Evolutionary conservation across 1,140 invertebrate genomes (phyloP).

Genomic region (Tribolium madens): DNA sequence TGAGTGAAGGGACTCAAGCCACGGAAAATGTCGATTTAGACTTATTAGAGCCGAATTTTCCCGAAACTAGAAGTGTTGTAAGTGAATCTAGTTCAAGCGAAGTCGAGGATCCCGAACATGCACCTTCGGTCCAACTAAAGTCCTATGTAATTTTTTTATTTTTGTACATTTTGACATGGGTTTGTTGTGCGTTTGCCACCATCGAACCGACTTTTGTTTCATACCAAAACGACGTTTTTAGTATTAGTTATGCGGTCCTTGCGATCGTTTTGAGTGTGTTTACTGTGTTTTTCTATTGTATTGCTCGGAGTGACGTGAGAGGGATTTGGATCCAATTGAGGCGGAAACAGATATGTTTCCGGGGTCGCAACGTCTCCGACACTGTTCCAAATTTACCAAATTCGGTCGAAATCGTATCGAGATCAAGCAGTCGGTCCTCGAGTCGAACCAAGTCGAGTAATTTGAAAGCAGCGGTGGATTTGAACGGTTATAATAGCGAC

Average conservation of each 20-base stretch:
- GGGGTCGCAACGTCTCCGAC: slow-evolving; percentile 76
- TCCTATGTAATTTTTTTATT: slow-evolving; percentile 82
- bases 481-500: slow-evolving; percentile 59
- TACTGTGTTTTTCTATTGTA: slow-evolving; percentile 86
- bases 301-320: slow-evolving; percentile 85
- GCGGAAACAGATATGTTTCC: slow-evolving; percentile 73
- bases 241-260: slow-evolving; percentile 80
- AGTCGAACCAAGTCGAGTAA: slow-evolving; percentile 70
- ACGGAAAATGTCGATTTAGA: slow-evolving; percentile 86
- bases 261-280: slow-evolving; percentile 82
- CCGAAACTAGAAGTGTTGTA: slow-evolving; percentile 72
- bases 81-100: slow-evolving; percentile 77
- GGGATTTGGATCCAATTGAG: slow-evolving; percentile 78
- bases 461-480: slow-evolving; percentile 68
- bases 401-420: slow-evolving; percentile 64
- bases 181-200: slow-evolving; percentile 76
- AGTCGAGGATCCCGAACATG: slow-evolving; percentile 84
- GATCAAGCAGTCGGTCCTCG: slow-evolving; percentile 74
- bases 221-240: slow-evolving; percentile 83
- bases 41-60: slow-evolving; percentile 76
- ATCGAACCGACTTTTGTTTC: slow-evolving; percentile 74
- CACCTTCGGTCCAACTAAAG: slow-evolving; percentile 83
- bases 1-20: slow-evolving; percentile 84
- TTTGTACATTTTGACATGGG: slow-evolving; percentile 83
- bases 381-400: slow-evolving; percentile 69